A percentile compares a stretch with the other conserved stretches of the same genome.
Conservation (phyloP, 2,113 vertebrate species). For the Zosterops japonicus region DNA sequence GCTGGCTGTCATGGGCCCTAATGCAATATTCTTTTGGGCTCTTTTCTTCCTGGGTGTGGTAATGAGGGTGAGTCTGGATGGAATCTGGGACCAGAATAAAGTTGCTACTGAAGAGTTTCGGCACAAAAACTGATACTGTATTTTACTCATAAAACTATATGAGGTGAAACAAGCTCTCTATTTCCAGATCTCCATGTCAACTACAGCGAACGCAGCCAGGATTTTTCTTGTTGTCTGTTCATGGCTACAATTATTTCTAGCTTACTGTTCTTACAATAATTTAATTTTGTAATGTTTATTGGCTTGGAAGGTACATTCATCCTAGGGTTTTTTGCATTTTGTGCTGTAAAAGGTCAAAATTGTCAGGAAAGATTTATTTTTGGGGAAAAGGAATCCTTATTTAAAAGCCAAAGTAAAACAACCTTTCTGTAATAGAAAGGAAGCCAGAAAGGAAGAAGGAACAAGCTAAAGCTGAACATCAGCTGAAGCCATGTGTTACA, state of each 20-base stretch:
- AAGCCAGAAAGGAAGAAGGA: neutral
- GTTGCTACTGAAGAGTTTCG: neutral
- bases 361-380: slow-evolving; percentile 60
- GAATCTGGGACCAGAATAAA: neutral
- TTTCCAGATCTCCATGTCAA: neutral
- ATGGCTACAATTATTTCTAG: neutral
- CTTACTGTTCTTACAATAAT: neutral
- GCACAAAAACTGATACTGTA: neutral
- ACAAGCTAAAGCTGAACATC: neutral
- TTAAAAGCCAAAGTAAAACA: neutral
- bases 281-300: slow-evolving; percentile 36
- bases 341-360: slow-evolving; percentile 55
- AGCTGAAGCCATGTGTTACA: neutral
- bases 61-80: fast-evolving
- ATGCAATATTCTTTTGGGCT: neutral
- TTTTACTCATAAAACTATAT: fast-evolving
- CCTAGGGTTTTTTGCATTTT: slow-evolving; percentile 3
- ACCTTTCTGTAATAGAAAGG: neutral
- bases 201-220: neutral
- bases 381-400: neutral
- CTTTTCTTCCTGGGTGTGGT: neutral
- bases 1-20: fast-evolving
- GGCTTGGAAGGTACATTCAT: slow-evolving; percentile 20
- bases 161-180: neutral
- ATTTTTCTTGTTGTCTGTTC: neutral